phyloP scores from a whole-genome alignment of 1,140 invertebrate genomes.

The Micrasema minimum region DNA sequence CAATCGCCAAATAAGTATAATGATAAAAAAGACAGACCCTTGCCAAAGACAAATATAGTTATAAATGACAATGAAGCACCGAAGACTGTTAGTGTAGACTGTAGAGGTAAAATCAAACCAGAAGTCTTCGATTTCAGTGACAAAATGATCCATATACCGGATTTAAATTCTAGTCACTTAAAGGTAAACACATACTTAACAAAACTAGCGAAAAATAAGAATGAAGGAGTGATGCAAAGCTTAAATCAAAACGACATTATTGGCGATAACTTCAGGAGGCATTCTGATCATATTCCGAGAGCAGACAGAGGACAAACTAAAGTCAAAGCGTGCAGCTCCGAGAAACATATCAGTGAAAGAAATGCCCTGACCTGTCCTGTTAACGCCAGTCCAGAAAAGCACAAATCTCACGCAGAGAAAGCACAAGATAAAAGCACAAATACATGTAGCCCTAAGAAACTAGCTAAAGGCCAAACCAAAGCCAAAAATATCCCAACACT shows the following conservation, averaged over 20 bases:
- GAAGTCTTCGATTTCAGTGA: conserved; percentile 50
- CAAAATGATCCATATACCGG: conserved; percentile 48
- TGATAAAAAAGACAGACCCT: conserved; percentile 43
- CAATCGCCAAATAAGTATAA: conserved; percentile 28
- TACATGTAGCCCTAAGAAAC: conserved; percentile 41
- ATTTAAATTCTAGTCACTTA: conserved; percentile 60
- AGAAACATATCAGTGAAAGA: conserved; percentile 47
- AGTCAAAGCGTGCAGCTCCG: conserved; percentile 49
- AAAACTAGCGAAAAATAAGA: conserved; percentile 59
- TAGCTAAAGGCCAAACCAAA: conserved; percentile 37
- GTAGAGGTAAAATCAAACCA: conserved; percentile 48
- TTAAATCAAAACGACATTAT: conserved; percentile 51
- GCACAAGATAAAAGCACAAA: neutral
- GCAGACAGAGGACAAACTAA: conserved; percentile 42
- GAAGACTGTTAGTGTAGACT: conserved; percentile 42
- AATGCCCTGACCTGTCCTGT: conserved; percentile 3
- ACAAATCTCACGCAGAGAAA: conserved; percentile 9
- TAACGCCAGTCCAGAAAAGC: conserved; percentile 27
- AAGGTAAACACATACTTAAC: conserved; percentile 60
- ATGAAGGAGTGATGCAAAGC: conserved; percentile 42
- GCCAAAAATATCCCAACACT: conserved; percentile 39
- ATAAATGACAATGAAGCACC: conserved; percentile 41
- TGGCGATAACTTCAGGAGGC: conserved; percentile 55
- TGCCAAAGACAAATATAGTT: conserved; percentile 19
- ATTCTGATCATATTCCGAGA: conserved; percentile 53